phyloP scores from a whole-genome alignment of 2,113 vertebrate genomes.

The Eulacestoma nigropectus region DNA sequence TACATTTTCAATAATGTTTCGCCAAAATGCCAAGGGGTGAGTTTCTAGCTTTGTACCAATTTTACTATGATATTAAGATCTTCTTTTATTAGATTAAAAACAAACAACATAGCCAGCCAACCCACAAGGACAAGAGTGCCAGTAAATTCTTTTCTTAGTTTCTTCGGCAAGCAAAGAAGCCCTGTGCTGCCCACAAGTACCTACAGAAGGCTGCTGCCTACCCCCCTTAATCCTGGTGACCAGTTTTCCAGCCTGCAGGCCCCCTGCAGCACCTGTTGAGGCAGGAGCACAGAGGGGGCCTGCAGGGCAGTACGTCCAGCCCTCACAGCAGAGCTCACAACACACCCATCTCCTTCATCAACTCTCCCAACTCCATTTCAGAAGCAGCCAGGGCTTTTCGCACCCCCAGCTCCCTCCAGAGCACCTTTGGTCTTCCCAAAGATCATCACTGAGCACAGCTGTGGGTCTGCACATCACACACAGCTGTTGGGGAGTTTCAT shows the following conservation, averaged over 20 bases:
- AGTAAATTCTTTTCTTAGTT: conserved; percentile 34
- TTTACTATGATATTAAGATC: conserved; percentile 56
- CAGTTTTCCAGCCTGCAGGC: background rate
- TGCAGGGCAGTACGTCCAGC: background rate
- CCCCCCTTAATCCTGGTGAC: rapidly evolving
- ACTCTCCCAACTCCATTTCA: background rate
- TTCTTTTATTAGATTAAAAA: conserved; percentile 63
- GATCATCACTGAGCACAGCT: background rate
- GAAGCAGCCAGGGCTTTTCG: background rate
- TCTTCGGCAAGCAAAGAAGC: background rate
- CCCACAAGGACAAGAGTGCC: conserved; percentile 31
- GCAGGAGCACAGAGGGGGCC: background rate
- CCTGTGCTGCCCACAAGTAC: background rate
- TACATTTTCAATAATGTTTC: conserved; percentile 40
- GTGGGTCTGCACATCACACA: background rate
- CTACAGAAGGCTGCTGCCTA: background rate
- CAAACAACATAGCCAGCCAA: conserved; percentile 52
- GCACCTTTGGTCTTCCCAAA: background rate
- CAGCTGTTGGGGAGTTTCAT: rapidly evolving
- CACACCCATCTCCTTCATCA: background rate
- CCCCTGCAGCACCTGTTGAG: background rate
- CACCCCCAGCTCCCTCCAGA: background rate
- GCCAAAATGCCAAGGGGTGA: background rate
- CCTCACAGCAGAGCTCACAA: background rate
- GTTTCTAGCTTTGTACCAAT: conserved; percentile 47